phyloP scores from a whole-genome alignment of 2,113 vertebrate species.

The Chaetodon auriga region DNA sequence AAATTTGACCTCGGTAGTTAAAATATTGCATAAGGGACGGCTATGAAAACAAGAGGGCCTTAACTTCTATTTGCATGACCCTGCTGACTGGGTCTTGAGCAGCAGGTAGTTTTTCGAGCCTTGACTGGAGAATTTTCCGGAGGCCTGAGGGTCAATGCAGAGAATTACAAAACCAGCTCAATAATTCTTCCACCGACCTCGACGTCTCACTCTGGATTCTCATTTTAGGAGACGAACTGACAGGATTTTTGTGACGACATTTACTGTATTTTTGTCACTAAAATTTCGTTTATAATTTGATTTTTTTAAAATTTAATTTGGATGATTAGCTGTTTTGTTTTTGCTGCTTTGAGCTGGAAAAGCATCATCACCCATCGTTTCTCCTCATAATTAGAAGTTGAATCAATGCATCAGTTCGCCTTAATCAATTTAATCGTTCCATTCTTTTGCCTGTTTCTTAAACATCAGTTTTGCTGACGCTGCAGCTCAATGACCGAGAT shows the following conservation, averaged over 20 bases:
- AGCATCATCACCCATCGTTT: not conserved
- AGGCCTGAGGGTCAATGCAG: constrained; percentile 26
- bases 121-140: constrained; percentile 15
- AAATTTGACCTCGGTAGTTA: not conserved
- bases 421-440: not conserved
- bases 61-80: not conserved
- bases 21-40: too few relatives aligned
- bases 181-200: not conserved
- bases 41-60: not conserved
- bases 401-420: not conserved
- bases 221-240: not conserved
- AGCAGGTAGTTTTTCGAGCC: not conserved
- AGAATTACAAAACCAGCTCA: not conserved
- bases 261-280: not conserved
- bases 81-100: not conserved
- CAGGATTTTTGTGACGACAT: not conserved
- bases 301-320: not conserved
- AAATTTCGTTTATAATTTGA: not conserved
- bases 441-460: not conserved
- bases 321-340: not conserved
- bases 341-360: not conserved
- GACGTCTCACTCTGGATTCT: not conserved
- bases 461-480: not conserved
- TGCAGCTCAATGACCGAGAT: not conserved
- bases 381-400: not conserved